A percentile compares a stretch with the other conserved stretches of the same genome.
Evolutionary conservation across 2,888 invertebrate species (phyloP).

Genomic region (Dolichomitus sp.): DNA sequence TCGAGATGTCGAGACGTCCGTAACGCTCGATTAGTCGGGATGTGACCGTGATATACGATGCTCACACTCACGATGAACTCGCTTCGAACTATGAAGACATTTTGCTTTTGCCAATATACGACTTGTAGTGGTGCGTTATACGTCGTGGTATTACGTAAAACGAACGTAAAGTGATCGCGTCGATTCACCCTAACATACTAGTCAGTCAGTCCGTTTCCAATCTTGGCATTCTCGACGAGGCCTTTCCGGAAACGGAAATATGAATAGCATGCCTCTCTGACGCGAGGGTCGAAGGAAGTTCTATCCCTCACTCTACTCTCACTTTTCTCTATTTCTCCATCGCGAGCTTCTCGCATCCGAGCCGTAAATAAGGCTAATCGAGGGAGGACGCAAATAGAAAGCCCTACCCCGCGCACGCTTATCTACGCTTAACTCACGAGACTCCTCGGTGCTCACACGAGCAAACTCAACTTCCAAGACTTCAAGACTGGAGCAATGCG

Average conservation of each 20-base stretch:
- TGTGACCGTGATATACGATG: conserved; percentile 69
- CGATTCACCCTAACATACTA: conserved; percentile 19
- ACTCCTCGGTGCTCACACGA: conserved; percentile 38
- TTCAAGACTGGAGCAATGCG: conserved; percentile 47
- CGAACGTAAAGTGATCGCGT: conserved; percentile 50
- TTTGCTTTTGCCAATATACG: conserved; percentile 6
- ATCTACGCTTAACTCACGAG: conserved; percentile 65
- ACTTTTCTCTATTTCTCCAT: conserved; percentile 51
- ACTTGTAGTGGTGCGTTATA: conserved; percentile 1
- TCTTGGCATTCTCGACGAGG: conserved; percentile 24
- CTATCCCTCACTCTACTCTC: conserved; percentile 29
- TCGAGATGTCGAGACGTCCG: conserved; percentile 63
- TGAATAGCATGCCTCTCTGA: conserved; percentile 24
- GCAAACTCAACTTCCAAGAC: conserved; percentile 22
- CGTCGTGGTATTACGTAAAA: conserved; percentile 58
- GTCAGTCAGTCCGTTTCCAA: conserved; percentile 29
- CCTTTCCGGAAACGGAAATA: conserved; percentile 72
- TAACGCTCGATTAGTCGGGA: conserved; percentile 71
- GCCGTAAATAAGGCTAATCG: conserved; percentile 75
- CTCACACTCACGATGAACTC: conserved; percentile 39
- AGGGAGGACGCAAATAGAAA: conserved; percentile 72
- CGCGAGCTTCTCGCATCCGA: conserved; percentile 54
- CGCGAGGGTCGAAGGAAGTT: conserved; percentile 16
- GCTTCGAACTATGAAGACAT: conserved; percentile 15
- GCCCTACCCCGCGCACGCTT: conserved; percentile 47